A percentile compares a stretch with the other conserved stretches of the same genome.
phyloP scores from a whole-genome alignment of 2,888 invertebrate species.

The Philopedon plagiatum region DNA sequence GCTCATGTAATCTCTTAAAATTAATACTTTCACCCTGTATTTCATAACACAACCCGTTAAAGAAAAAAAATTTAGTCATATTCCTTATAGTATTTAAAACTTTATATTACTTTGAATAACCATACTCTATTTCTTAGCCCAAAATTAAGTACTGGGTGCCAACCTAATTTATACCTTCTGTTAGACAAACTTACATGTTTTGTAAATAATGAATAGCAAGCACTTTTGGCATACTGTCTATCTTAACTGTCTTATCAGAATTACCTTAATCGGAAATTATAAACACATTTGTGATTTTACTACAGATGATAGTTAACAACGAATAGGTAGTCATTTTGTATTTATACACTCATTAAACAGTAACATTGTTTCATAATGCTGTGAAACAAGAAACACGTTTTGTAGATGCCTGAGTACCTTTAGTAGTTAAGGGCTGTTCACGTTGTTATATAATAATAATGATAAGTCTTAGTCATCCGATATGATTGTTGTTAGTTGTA shows the following conservation, averaged over 20 bases:
- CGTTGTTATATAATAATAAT: slow-evolving; percentile 68
- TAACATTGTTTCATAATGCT: slow-evolving; percentile 65
- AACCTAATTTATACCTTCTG: no score
- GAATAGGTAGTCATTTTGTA: slow-evolving; percentile 61
- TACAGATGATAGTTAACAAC: slow-evolving; percentile 49
- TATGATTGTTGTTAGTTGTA: slow-evolving; percentile 69
- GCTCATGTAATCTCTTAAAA: no score
- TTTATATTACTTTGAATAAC: no score
- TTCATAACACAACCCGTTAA: no score
- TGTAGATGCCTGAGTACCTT: slow-evolving; percentile 70
- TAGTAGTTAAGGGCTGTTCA: slow-evolving; percentile 70
- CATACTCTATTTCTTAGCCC: no score
- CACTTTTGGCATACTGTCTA: background rate
- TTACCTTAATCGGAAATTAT: slow-evolving; percentile 12
- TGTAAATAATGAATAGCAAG: background rate
- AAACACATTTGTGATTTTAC: slow-evolving; percentile 45
- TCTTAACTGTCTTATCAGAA: background rate
- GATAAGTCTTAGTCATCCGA: slow-evolving; percentile 65
- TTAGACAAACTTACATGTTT: no score
- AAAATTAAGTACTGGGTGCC: no score
- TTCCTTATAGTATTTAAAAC: no score
- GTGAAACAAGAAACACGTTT: slow-evolving; percentile 64
- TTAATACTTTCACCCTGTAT: no score
- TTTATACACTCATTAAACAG: slow-evolving; percentile 67
- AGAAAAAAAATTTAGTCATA: no score